phyloP scores from a whole-genome alignment of 92 coral and sea anemone genomes.

The Epizoanthus rinbou region DNA sequence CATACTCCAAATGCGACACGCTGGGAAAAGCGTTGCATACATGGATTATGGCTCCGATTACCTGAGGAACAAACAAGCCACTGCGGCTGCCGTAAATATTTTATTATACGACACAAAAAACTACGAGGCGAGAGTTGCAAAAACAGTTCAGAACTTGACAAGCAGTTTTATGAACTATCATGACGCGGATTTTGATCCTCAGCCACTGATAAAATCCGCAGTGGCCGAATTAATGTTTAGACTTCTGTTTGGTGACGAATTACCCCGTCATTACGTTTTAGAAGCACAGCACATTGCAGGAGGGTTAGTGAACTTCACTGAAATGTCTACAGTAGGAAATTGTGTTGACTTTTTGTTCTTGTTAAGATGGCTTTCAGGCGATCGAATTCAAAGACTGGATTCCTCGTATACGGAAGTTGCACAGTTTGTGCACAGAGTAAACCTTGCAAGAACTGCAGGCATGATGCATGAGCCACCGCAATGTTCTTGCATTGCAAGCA shows the following conservation, averaged over 20 bases:
- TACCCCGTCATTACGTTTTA: conserved; percentile 12
- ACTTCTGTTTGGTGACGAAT: conserved; percentile 30
- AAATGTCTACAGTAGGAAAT: conserved; percentile 26
- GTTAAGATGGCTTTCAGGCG: not conserved
- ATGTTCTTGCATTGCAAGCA: conserved; percentile 7
- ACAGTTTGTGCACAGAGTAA: conserved; percentile 10
- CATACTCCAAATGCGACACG: conserved; percentile 38
- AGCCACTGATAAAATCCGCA: conserved; percentile 23
- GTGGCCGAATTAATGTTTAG: conserved; percentile 33
- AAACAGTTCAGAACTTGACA: not conserved
- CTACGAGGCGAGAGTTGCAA: conserved; percentile 37
- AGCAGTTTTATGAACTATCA: conserved; percentile 5
- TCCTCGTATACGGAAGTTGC: conserved; percentile 12
- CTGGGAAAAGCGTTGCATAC: conserved; percentile 31
- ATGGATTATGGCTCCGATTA: conserved; percentile 38
- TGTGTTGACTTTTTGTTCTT: conserved; percentile 23
- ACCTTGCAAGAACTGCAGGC: not conserved
- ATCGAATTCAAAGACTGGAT: conserved; percentile 9
- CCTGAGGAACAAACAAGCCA: conserved; percentile 50
- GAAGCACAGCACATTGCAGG: conserved; percentile 34
- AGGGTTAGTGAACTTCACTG: not conserved
- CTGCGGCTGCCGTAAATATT: conserved; percentile 36
- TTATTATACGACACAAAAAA: not conserved
- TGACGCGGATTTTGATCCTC: conserved; percentile 29
- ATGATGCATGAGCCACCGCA: not conserved